Percentiles rank a stretch among this genome's conserved stretches.
These are phyloP conservation scores for Tanytarsus gracilentus DNA, from an alignment of 2,888 invertebrate genomes.

Conservation along the genomic window DNA sequence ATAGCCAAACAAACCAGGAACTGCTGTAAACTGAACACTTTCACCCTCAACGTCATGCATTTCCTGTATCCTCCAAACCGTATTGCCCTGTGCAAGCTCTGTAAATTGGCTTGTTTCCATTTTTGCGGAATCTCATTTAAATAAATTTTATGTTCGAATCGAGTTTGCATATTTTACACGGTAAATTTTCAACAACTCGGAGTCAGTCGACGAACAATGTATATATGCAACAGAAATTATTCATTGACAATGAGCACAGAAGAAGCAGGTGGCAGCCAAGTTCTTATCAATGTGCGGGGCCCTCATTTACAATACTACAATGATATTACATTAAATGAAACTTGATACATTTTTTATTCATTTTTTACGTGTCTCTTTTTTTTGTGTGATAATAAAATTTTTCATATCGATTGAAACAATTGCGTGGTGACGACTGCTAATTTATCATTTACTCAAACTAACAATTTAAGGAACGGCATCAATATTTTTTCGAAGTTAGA, in stretches of 20 bases:
- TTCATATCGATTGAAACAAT: no score
- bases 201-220: constrained; percentile 15
- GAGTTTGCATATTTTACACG: constrained; percentile 28
- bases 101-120: constrained; percentile 25
- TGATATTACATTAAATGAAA: not conserved
- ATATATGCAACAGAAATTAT: constrained; percentile 2
- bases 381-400: no score
- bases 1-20: constrained; percentile 8
- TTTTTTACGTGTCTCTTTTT: no score
- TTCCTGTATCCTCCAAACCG: not conserved
- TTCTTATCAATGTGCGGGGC: constrained; percentile 15
- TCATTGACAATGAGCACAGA: constrained; percentile 21
- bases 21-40: constrained; percentile 11
- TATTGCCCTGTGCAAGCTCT: not conserved
- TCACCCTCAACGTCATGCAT: not conserved
- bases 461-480: no score
- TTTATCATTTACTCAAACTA: no score
- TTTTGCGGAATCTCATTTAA: constrained; percentile 20
- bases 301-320: constrained; percentile 1
- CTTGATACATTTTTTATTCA: not conserved
- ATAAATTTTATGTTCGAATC: constrained; percentile 23
- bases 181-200: constrained; percentile 21
- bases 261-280: constrained; percentile 19
- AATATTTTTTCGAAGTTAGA: no score
- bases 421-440: no score